These are phyloP conservation scores for Sus cebifrons DNA, from an alignment of 2,797 vertebrate genomes.

Conservation along the genomic window DNA sequence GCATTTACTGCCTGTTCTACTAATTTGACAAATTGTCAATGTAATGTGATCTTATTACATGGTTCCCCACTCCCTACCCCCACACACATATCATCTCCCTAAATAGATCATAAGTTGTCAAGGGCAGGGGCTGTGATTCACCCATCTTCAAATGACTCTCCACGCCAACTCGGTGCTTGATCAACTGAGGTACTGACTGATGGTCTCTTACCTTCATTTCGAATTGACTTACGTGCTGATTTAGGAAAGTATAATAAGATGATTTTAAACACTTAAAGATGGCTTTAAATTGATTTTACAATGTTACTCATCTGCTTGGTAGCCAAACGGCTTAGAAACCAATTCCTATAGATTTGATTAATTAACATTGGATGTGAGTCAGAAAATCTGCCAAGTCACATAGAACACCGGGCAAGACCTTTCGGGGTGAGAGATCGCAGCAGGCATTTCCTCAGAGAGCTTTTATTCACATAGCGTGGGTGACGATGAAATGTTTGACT, in stretches of 20 bases:
- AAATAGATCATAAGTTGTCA: background rate
- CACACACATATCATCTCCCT: background rate
- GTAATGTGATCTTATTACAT: background rate
- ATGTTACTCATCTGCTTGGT: background rate
- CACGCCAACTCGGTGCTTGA: background rate
- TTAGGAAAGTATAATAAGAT: slow-evolving; percentile 42
- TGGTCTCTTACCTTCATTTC: background rate
- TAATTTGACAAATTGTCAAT: background rate
- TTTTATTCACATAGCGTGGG: background rate
- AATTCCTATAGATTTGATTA: slow-evolving; percentile 16
- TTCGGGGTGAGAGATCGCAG: background rate
- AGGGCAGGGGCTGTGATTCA: background rate
- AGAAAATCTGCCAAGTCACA: background rate
- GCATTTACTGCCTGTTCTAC: background rate
- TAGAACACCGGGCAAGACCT: slow-evolving; percentile 15
- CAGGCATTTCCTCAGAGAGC: background rate
- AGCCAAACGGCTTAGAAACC: slow-evolving; percentile 39
- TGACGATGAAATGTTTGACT: background rate
- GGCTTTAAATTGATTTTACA: slow-evolving; percentile 50
- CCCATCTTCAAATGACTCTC: background rate
- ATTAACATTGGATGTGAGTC: background rate
- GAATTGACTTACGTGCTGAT: slow-evolving; percentile 10
- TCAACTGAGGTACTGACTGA: background rate
- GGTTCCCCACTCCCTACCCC: background rate
- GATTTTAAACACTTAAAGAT: slow-evolving; percentile 55